Percentiles rank a stretch among this genome's conserved stretches.
Evolutionary conservation across 2,888 invertebrate species (phyloP).

Genomic region (Cremastinae sp.): DNA sequence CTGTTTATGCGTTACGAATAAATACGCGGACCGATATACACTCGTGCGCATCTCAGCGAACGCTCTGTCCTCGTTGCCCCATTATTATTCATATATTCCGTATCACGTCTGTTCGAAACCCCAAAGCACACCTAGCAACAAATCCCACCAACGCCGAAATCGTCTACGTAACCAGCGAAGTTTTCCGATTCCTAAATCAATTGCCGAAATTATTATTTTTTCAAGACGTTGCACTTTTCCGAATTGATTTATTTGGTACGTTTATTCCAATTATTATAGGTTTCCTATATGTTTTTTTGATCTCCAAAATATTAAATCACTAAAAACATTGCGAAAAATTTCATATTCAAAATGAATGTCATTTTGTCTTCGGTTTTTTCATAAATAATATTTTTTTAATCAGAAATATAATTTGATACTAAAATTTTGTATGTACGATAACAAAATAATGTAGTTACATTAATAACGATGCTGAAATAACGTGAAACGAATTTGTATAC

Average conservation of each 20-base stretch:
- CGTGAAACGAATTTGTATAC: background rate
- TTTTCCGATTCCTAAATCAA: too few relatives aligned
- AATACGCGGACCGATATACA: conserved; percentile 36
- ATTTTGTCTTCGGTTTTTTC: too few relatives aligned
- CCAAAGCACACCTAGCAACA: conserved; percentile 23
- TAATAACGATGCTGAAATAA: background rate
- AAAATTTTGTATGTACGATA: background rate
- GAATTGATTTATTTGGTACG: too few relatives aligned
- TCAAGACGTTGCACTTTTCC: background rate
- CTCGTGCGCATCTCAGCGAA: conserved; percentile 51
- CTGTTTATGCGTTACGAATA: conserved; percentile 38
- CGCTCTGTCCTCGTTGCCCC: conserved; percentile 63
- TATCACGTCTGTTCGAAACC: conserved; percentile 76
- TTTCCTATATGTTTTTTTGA: background rate
- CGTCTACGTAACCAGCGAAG: background rate
- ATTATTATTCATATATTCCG: conserved; percentile 80
- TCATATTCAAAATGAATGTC: too few relatives aligned
- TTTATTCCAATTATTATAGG: too few relatives aligned
- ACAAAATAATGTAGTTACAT: background rate
- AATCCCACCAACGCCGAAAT: conserved; percentile 23
- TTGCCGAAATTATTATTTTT: too few relatives aligned
- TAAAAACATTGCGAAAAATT: too few relatives aligned
- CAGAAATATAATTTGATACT: background rate
- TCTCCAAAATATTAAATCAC: background rate
- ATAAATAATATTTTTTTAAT: too few relatives aligned